Evolutionary conservation across 2,888 invertebrate genomes (phyloP).

Genomic region (Phytoseiulus persimilis): DNA sequence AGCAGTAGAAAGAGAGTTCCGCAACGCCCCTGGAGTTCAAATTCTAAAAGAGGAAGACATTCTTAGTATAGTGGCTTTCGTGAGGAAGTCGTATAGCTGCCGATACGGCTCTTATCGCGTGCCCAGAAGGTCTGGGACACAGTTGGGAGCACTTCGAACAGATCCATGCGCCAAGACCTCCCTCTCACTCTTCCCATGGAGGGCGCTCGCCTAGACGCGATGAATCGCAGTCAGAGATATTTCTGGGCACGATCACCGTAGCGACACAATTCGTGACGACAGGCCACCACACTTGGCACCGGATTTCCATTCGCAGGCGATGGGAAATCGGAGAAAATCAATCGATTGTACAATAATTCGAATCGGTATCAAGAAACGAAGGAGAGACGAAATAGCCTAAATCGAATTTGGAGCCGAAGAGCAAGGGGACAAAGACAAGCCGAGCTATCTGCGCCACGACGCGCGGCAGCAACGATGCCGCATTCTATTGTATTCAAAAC

Average conservation of each 20-base stretch:
- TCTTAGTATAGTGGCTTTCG: too few species aligned
- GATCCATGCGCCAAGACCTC: too few species aligned
- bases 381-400: neutral
- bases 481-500: neutral
- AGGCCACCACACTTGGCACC: neutral
- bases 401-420: neutral
- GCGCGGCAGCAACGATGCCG: neutral
- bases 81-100: too few species aligned
- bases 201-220: neutral
- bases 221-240: neutral
- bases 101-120: too few species aligned
- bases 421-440: neutral
- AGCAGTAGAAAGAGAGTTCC: slow-evolving; percentile 17
- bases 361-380: neutral
- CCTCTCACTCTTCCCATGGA: too few species aligned
- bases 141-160: too few species aligned
- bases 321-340: neutral
- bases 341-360: neutral
- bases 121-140: too few species aligned
- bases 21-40: slow-evolving; percentile 22
- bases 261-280: neutral
- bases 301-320: neutral
- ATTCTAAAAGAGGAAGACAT: slow-evolving; percentile 10
- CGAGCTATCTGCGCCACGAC: neutral
- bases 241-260: neutral